phyloP scores from a whole-genome alignment of 2,113 vertebrate species.

The Tonatia bakeri region DNA sequence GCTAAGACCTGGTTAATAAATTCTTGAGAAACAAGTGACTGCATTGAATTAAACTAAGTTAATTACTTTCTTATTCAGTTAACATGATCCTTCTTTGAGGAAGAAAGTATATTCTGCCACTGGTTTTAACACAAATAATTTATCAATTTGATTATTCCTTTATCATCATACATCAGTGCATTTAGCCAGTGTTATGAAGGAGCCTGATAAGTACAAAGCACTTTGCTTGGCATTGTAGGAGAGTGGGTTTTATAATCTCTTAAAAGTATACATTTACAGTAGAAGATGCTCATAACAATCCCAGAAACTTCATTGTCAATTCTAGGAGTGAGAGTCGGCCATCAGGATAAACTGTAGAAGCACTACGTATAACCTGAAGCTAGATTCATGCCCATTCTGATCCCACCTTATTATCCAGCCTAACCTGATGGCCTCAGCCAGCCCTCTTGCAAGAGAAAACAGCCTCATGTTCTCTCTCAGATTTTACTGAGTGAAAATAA shows the following conservation, averaged over 20 bases:
- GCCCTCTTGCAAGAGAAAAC: background rate
- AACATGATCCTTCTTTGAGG: background rate
- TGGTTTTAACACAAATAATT: background rate
- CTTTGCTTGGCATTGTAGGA: background rate
- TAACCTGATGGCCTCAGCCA: no score
- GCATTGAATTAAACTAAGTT: slow-evolving; percentile 51
- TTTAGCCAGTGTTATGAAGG: background rate
- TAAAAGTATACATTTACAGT: background rate
- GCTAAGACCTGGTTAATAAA: background rate
- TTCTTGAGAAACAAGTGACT: background rate
- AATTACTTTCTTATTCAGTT: slow-evolving; percentile 40
- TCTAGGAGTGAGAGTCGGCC: background rate
- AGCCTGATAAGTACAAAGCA: background rate
- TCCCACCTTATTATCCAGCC: background rate
- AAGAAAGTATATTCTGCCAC: background rate
- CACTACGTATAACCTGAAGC: background rate
- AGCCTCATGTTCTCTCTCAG: background rate
- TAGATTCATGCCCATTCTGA: background rate
- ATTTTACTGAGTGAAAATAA: background rate
- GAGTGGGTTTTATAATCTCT: background rate
- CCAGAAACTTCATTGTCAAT: background rate
- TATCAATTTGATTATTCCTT: slow-evolving; percentile 15
- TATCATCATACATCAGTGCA: background rate
- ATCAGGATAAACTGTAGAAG: background rate
- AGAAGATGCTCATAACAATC: background rate